These are phyloP conservation scores for Brienomyrus longianalis DNA, from an alignment of 2,113 vertebrate species.

Conservation along the genomic window DNA sequence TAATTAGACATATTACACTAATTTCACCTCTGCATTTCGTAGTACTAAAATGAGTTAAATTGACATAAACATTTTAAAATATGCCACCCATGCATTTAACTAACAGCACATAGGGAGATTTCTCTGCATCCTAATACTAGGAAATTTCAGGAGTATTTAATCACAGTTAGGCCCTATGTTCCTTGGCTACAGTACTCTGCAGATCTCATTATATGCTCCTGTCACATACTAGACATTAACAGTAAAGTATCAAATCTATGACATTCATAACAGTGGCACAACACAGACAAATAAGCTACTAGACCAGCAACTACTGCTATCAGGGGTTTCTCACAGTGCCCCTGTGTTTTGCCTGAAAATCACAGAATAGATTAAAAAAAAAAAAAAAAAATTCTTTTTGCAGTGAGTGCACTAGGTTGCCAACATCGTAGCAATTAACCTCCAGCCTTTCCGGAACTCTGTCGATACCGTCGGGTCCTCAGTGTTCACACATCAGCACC, in stretches of 20 bases:
- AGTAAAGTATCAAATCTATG: neutral
- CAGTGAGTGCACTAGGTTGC: neutral
- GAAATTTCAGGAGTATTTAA: neutral
- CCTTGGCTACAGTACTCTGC: neutral
- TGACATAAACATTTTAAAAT: neutral
- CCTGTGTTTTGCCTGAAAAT: constrained; percentile 1
- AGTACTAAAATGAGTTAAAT: neutral
- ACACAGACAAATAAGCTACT: neutral
- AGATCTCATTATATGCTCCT: neutral
- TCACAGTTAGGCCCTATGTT: neutral
- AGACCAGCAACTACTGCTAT: neutral
- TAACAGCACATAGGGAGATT: neutral
- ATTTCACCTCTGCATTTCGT: neutral
- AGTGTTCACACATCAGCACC: neutral
- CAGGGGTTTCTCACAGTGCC: neutral
- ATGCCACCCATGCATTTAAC: neutral
- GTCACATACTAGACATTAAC: neutral
- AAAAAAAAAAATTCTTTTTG: neutral
- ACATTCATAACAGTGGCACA: neutral
- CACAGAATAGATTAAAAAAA: neutral
- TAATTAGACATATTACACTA: neutral
- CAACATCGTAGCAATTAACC: neutral
- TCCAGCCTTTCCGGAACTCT: neutral
- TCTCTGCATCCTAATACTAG: neutral
- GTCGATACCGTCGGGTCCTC: neutral